Base-by-base conservation (phyloP, 30 jellyfish, hydroid and myxozoan species). In the Cassiopea andromeda region DNA sequence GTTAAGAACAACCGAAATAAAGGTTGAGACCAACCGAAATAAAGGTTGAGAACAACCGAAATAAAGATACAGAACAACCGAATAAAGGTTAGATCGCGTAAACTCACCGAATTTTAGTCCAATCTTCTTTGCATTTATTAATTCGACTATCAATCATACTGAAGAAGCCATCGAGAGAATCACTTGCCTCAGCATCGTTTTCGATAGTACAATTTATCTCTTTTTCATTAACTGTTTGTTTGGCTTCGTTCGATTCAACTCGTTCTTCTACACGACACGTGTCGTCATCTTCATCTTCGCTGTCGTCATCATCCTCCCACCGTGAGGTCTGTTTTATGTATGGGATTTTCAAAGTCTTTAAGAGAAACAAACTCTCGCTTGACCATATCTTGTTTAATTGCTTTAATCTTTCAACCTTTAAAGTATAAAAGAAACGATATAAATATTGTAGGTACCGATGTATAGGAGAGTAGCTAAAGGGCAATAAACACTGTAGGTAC, bases 331-430 rank as follows among this genome's bases (percentile, higher is more conserved):
- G 77, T 17, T 12, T 45, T 1, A 73, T 54, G 50, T 45, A 44
- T 1, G 98, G 98, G 1, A 92, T 92, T 19, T 64, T 57, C 58
- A 92, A 67, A 43, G 89, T 87, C 27, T 92, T 94, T 77, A 71
- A 61, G 27, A 75, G 18, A 75, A 71, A 88, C 60, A 92, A 59
- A 44, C 90, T 89, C 44, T 92, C 98, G 73, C 87, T 92, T 19
- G 98, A 64, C 98, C 98, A 92, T 59, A 92, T 72, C 73, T 87
- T 87, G 75, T 92, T 92, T 1, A 92, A 1, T 43, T 97, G 85
- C 60, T 87, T 88, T 16, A 92, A 44, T 49, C 89, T 75, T 54
- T 92, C 98, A 10, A 87, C 85, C 98, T 92, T n/a, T n/a, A 60
- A 85, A 73, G 45, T 48, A 70, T 10, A 83, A 46, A 8, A 66